Evolutionary conservation across 2,113 vertebrate species (phyloP), one percentile per base, ranked within the genome.

Genomic region (Uria lomvia): DNA sequence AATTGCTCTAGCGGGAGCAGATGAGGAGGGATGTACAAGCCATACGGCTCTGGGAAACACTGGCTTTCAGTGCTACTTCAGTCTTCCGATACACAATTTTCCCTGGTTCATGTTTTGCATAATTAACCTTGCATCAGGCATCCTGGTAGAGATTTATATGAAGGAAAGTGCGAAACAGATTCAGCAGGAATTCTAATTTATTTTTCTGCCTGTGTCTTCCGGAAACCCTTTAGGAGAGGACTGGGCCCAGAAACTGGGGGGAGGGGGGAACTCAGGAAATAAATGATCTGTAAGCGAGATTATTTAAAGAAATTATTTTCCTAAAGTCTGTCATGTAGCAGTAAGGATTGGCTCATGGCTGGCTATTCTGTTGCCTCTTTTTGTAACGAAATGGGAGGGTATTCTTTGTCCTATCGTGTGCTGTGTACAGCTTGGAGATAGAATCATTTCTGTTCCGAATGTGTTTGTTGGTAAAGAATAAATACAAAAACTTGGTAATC

Each of bases 1-100:
- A 93, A 84, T 84, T 91, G 88, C 91, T 96, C 94, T 65, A 30
- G 79, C 91, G 95, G 94, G 96, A 97, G 79, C 60, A 45, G 94
- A 81, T 36, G 60, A 77, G 83, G 67, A 86, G 83, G 79, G 92
- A 74, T 91, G 62, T 59, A 40, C 21, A 42, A 86, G 74, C 71
- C 72, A 43, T 3, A 70, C 67, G 50, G 75, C 88, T 88, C 49
- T 42, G 67, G 76, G 93, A 96, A 86, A 65, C 8, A 3, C 43
- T 75, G 58, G 13, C 45, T 94, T 65, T 84, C 65, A 27, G 15
- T 77, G 82, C 75, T 74, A 1, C 70, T 91, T 43, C 42, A 47
- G 42, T 59, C 47, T 89, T 83, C 70, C 75, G 73, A 80, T 73
- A 90, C 9, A 43, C 55, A 15, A 1, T 52, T 87, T 87, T 94